Evolutionary conservation across 2,797 vertebrate species (phyloP).

Genomic region (Dendrocincla fuliginosa): DNA sequence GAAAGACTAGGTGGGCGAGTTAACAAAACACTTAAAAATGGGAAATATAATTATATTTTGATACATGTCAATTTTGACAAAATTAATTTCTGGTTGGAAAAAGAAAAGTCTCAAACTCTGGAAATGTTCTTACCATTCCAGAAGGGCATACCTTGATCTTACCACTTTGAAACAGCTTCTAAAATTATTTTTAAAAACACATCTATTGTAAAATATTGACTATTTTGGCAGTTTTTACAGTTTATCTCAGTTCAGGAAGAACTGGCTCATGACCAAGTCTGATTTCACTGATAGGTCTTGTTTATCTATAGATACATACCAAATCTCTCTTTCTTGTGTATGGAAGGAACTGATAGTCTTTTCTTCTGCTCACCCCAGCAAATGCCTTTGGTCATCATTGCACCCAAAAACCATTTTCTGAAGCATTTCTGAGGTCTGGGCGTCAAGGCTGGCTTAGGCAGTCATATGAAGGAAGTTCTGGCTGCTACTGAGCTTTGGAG

Average conservation of each 20-base stretch:
- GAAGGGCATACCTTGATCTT: neutral
- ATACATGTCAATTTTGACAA: neutral
- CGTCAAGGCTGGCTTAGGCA: neutral
- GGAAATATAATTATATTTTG: neutral
- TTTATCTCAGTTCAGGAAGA: neutral
- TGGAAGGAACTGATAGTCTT: neutral
- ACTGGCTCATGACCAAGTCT: neutral
- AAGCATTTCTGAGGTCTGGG: neutral
- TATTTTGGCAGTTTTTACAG: neutral
- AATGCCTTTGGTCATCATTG: neutral
- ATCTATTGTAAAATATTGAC: neutral
- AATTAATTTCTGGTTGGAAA: neutral
- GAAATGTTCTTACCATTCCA: neutral
- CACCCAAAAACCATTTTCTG: neutral
- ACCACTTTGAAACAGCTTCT: neutral
- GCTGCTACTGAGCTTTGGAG: neutral
- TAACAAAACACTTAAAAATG: neutral
- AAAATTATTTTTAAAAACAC: accelerated
- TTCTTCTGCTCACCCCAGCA: neutral
- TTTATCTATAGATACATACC: neutral
- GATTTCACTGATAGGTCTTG: neutral
- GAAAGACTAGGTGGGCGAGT: neutral
- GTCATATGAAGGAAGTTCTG: neutral
- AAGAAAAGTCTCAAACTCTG: neutral
- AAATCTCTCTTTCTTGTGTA: neutral